Base-by-base conservation (phyloP, 2,888 invertebrate genomes). In the Myathropa florea region DNA sequence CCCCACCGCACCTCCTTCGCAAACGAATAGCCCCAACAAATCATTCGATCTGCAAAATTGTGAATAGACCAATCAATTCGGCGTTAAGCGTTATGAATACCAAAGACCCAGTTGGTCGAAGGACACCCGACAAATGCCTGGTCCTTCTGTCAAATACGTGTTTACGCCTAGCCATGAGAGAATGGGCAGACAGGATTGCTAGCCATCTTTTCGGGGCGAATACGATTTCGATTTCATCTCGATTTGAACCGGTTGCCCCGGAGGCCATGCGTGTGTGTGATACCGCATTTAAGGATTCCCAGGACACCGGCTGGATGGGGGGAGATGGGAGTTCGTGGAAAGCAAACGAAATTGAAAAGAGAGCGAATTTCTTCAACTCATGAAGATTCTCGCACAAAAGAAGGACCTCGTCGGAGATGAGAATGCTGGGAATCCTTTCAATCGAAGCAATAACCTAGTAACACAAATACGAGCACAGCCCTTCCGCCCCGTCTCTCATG, bases 1-100 rank as follows among this genome's bases (percentile, higher is more conserved):
- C 21, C 21, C 21, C 33, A 24, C 18, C 4, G 2, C 39, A 2
- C 4, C 14, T 4, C 39, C 39, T 4, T 3, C 39, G n/a, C n/a
- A n/a, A n/a, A n/a, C n/a, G n/a, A n/a, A 1, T 9, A 33, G 9
- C 14, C 12, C 18, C 73, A 83, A 55, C 65, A 79, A 33, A 86
- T 83, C 65, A 71, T 83, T 70, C 78, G 86, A 83, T 83, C 86
- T 79, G 75, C 82, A 78, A 86, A 86, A 83, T 75, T 86, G 82
- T 83, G 86, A 86, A 86, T 86, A 83, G 86, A 79, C 86, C 86
- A 86, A 86, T 86, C 86, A 86, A 86, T 86, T 79, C 55, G 71
- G 78, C 83, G 86, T 86, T 86, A 83, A 75, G 78, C 86, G 86
- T 83, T 86, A 86, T 83, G 86, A 86, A 86, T 86, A 83, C 86